Base-by-base conservation (phyloP, 2,113 vertebrate species). In the Eudorcas thomsonii region DNA sequence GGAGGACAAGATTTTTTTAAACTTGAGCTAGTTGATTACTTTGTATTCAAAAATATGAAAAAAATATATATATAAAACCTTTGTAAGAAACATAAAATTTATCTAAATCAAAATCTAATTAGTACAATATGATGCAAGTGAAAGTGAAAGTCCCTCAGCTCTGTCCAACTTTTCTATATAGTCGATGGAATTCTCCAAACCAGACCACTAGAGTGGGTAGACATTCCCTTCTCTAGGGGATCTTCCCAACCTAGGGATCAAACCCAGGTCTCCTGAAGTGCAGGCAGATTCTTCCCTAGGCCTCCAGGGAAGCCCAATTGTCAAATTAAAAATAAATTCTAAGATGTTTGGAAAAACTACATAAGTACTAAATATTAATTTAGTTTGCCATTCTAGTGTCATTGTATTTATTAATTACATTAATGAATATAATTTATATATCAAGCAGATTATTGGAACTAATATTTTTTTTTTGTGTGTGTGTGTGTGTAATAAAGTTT, bases 1-100 rank as follows among this genome's bases (percentile, higher is more conserved):
- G 90, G 67, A 97, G 91, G 74, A 82, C 87, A 96, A 93, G 83
- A 3, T 71, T 39, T 48, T 89, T 91, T 88, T 59, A 82, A 87
- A 60, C 8, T 71, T 67, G 80, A 84, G 8, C 25, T 52, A 86
- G 30, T 55, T 74, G 15, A 50, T 77, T 21, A 30, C 0, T 88
- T 60, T 93, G 4, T 86, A 86, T 86, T 93, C 17, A 86, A 88
- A 85, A 50, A 45, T 26, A 43, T 71, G 39, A 87, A 96, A 97
- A 52, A 52, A 62, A 82, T 2, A 50, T 10, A 0, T 57, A 36
- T 33, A 43, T n/a, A 92, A 39, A 96, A 80, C 81, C 4, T 88
- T 81, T 96, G 5, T 88, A 25, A 77, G 55, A 97, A 92, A 74
- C 4, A 54, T 30, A 17, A n/a, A 57, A 1, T 52, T 60, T 82